A percentile compares a stretch with the other conserved stretches of the same genome.
These are phyloP conservation scores for Prunella fulvescens DNA, from an alignment of 2,113 vertebrate genomes.

Conservation along the genomic window DNA sequence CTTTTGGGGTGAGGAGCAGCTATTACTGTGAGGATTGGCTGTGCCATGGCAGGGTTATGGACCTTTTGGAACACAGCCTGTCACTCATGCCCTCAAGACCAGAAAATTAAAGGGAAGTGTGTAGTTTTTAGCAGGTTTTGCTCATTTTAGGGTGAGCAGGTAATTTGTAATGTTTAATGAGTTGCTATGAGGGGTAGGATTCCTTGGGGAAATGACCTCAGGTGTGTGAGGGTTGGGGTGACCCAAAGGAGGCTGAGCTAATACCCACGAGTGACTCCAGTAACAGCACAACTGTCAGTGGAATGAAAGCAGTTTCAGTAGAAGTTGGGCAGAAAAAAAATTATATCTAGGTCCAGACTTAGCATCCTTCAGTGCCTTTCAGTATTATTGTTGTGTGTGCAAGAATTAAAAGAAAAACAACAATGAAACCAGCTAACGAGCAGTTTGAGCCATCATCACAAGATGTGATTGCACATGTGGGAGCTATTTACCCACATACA, in stretches of 20 bases:
- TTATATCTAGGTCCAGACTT: not conserved
- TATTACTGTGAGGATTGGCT: not conserved
- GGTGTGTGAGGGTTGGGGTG: not conserved
- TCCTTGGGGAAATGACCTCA: not conserved
- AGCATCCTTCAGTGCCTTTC: not conserved
- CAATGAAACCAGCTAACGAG: not conserved
- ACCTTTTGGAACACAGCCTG: not conserved
- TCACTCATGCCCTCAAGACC: not conserved
- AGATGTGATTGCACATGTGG: not conserved
- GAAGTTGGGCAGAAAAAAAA: not conserved
- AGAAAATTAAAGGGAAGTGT: not conserved
- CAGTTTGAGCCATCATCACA: not conserved
- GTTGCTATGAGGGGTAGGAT: not conserved
- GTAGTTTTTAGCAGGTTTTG: not conserved
- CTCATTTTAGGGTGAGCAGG: not conserved
- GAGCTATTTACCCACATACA: not conserved
- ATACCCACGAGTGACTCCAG: not conserved
- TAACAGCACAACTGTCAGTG: not conserved
- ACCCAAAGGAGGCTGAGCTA: not conserved
- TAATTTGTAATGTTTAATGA: not conserved
- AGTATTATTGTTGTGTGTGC: not conserved
- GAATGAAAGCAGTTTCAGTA: not conserved
- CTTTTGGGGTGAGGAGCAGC: not conserved
- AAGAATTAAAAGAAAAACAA: not conserved
- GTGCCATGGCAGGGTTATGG: rapidly evolving